Evolutionary conservation across 2,888 invertebrate species (phyloP).

Genomic region (Hirtodrosophila histrioides): DNA sequence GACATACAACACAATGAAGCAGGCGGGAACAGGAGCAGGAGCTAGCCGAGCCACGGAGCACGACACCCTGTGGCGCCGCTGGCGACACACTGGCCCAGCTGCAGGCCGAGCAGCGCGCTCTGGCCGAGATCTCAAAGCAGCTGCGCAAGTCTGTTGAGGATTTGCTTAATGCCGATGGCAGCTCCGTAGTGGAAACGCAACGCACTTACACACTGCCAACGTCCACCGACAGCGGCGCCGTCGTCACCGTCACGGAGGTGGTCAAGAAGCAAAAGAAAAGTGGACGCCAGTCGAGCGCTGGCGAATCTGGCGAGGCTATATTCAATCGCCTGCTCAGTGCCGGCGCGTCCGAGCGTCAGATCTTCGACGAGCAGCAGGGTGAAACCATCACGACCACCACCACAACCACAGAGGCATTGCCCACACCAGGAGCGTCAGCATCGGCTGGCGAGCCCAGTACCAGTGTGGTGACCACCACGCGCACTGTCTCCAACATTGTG

Average conservation of each 20-base stretch:
- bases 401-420: conserved; percentile 73
- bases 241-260: conserved; percentile 72
- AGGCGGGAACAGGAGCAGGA: conserved; percentile 46
- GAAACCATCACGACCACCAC: conserved; percentile 80
- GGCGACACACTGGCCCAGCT: conserved; percentile 70
- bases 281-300: conserved; percentile 12
- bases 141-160: conserved; percentile 80
- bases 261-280: conserved; percentile 62
- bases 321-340: conserved; percentile 76
- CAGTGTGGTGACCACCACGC: conserved; percentile 81
- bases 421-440: conserved; percentile 30
- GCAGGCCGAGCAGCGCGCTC: conserved; percentile 79
- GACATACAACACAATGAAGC: conserved; percentile 78
- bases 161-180: conserved; percentile 70
- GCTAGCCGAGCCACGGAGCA: conserved; percentile 1
- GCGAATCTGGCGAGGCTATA: conserved; percentile 73
- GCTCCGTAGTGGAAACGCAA: conserved; percentile 64
- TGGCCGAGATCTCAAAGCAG: conserved; percentile 81
- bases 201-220: conserved; percentile 64
- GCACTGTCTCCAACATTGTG: conserved; percentile 81
- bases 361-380: conserved; percentile 78
- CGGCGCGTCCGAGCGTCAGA: conserved; percentile 71
- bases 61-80: conserved; percentile 12
- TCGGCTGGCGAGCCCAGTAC: conserved; percentile 58
- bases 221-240: conserved; percentile 48